These are phyloP conservation scores for Phoxinus phoxinus DNA, from an alignment of 2,113 vertebrate species.

Conservation along the genomic window DNA sequence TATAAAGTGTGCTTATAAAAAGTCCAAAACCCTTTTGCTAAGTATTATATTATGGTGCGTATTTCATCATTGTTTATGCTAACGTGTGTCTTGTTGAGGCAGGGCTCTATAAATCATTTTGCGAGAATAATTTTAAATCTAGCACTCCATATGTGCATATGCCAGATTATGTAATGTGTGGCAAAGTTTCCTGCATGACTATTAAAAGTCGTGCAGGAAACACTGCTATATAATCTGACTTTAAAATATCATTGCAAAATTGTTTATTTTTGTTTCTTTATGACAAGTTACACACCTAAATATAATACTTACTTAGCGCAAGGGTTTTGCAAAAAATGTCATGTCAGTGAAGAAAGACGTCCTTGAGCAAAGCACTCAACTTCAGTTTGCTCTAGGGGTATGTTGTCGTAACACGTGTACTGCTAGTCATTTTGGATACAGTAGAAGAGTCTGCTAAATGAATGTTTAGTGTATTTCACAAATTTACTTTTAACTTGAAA, in stretches of 20 bases:
- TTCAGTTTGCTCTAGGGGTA: neutral
- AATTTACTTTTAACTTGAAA: neutral
- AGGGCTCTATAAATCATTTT: neutral
- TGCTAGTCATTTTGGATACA: neutral
- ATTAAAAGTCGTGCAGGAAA: no score
- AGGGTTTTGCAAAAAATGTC: neutral
- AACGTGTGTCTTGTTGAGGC: neutral
- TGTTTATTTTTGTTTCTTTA: neutral
- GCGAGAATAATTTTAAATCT: neutral
- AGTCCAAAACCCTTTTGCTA: neutral
- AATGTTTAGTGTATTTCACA: neutral
- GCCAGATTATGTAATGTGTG: neutral
- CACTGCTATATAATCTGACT: neutral
- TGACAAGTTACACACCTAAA: neutral
- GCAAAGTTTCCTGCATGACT: neutral
- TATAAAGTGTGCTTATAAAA: neutral
- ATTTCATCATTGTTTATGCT: neutral
- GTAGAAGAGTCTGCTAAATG: constrained; percentile 19
- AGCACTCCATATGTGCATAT: neutral
- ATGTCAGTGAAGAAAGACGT: neutral
- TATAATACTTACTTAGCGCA: neutral
- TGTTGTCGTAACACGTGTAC: neutral
- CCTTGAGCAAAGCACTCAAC: constrained; percentile 5
- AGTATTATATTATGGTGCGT: neutral
- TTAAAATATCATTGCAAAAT: neutral